Evolutionary conservation across 1,140 invertebrate genomes (phyloP), one percentile per base, ranked within the genome.

Genomic region (Nephila pilipes): DNA sequence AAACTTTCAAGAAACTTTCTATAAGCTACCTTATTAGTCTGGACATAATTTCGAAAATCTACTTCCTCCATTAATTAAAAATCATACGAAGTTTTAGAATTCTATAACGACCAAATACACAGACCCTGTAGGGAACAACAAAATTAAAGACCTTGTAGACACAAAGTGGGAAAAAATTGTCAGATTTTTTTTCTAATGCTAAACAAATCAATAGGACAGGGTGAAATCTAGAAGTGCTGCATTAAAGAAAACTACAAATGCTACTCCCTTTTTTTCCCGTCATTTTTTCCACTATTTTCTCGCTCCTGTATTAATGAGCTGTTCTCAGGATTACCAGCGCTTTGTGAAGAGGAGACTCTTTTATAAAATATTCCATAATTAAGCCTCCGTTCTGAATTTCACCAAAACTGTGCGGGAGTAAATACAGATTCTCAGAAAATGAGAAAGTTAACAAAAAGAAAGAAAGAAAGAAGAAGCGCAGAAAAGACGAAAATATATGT

Each of bases 331-430:
- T 90, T 81, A 29, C 32, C 57, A 91, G 32, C 29, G 79, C 69
- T 79, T 79, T 36, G 46, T 20, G 69, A 57, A 16, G n/a, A 32
- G 29, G 46, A 25, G 38, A 63, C 55, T 32, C 38, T 38, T 91
- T 91, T 91, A 83, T 83, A 63, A 91, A 91, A 81, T 90, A 80
- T 91, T 91, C 80, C 79, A 91, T 91, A 91, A 91, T 91, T 91
- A 91, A 91, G 89, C 55, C 38, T 6, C 22, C 32, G 32, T 16
- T 58, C 65, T 79, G 54, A 29, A 80, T 80, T 90, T 63, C 22
- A 29, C 20, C n/a, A 54, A 91, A 91, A 91, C 63, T 83, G 89
- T 46, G 1, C 29, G 14, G 69, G 29, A 75, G 29, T 29, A 75
- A 58, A 60, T 90, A 90, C 57, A 75, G 22, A 22, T 16, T 60